Percentiles rank a stretch among this genome's conserved stretches.
Evolutionary conservation across 1,140 invertebrate species (phyloP).

Genomic region (Linepithema humile): DNA sequence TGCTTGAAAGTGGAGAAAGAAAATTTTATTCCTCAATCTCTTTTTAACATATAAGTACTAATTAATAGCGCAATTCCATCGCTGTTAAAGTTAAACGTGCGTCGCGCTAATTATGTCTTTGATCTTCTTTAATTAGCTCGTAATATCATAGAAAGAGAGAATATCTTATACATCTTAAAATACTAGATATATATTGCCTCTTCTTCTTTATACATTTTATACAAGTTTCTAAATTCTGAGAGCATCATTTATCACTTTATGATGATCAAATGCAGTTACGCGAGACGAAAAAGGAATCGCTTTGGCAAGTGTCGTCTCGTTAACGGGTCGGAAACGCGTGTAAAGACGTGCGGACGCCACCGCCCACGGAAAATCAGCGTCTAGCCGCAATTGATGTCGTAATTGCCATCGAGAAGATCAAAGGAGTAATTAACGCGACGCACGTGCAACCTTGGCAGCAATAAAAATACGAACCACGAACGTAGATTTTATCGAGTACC

Average conservation of each 20-base stretch:
- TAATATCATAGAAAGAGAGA: not conserved
- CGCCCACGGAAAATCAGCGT: not conserved
- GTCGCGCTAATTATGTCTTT: too few relatives aligned
- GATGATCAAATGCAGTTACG: slow-evolving; percentile 3
- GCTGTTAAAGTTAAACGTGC: too few relatives aligned
- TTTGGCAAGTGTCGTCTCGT: slow-evolving; percentile 21
- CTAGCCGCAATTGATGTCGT: slow-evolving; percentile 39
- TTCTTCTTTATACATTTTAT: not conserved
- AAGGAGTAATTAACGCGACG: slow-evolving; percentile 42
- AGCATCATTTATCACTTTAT: slow-evolving; percentile 10
- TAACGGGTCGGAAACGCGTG: not conserved
- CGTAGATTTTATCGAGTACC: not conserved
- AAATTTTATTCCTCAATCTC: not conserved
- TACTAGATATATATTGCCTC: not conserved
- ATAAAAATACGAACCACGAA: slow-evolving; percentile 7
- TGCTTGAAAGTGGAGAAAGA: not conserved
- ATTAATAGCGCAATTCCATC: too few relatives aligned
- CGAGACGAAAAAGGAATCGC: not conserved
- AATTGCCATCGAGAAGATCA: slow-evolving; percentile 52
- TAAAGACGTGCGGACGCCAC: not conserved
- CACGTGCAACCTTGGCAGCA: not conserved
- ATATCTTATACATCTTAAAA: slow-evolving; percentile 20
- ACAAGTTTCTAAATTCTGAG: slow-evolving; percentile 16
- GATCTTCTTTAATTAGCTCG: too few relatives aligned
- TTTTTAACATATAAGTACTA: not conserved